These are phyloP conservation scores for Metaphire vulgaris DNA, from an alignment of 1,140 invertebrate genomes.

Conservation along the genomic window DNA sequence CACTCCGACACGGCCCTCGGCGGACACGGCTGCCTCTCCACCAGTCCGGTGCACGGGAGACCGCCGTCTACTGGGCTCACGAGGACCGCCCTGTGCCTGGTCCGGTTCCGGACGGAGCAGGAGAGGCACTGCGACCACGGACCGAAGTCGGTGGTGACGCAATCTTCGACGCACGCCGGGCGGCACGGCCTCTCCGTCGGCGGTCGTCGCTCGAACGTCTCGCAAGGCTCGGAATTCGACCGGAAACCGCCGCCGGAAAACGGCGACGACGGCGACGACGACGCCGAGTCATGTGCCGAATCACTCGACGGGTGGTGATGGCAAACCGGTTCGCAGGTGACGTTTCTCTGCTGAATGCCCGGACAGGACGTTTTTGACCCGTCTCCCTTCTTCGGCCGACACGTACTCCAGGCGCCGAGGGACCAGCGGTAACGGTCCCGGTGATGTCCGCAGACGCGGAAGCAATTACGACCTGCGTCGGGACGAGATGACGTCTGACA, in stretches of 20 bases:
- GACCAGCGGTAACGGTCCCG: background rate
- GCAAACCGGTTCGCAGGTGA: background rate
- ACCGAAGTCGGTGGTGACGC: slow-evolving; percentile 18
- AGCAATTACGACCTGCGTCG: background rate
- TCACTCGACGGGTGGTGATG: too few species aligned
- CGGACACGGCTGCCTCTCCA: background rate
- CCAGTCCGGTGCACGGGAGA: background rate
- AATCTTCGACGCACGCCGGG: slow-evolving; percentile 22
- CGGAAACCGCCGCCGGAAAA: too few species aligned
- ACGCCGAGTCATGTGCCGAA: too few species aligned
- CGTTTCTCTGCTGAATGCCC: background rate
- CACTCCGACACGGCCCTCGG: background rate
- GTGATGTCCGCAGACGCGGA: background rate
- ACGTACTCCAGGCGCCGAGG: background rate
- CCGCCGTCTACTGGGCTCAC: background rate
- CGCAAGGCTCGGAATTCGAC: background rate
- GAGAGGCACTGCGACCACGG: slow-evolving; percentile 21
- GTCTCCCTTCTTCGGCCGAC: background rate
- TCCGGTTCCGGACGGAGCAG: background rate
- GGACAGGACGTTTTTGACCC: background rate
- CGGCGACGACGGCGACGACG: background rate
- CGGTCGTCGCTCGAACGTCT: background rate
- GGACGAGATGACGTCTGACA: background rate
- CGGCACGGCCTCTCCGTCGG: slow-evolving; percentile 8
- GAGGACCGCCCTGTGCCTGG: background rate